Base-by-base conservation (phyloP, 2,113 vertebrate species). In the Mormoops blainvillei region DNA sequence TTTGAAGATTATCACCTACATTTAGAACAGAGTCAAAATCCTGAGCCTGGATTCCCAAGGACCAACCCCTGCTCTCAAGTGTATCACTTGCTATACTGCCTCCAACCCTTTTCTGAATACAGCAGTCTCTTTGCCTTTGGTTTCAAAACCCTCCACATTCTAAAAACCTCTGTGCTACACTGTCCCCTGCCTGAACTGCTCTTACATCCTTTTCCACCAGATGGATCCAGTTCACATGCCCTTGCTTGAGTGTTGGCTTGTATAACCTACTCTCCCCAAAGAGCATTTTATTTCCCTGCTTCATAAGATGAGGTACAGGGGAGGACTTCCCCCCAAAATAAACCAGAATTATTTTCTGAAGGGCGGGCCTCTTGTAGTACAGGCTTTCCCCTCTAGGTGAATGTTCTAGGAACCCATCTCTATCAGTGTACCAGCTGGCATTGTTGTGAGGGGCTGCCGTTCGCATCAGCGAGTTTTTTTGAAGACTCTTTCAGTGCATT, bases 21-120 rank as follows among this genome's bases (percentile, higher is more conserved):
- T 20, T 68, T n/a, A 86, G 10, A 87, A 68, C 2, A n/a, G 11
- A 82, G 5, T 36, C 24, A n/a, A 67, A 58, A 26, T 52, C 80
- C 38, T 54, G 22, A 78, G 48, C 20, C 31, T 31, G 22, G 7
- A 22, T 19, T 58, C 85, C 81, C 22, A 48, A 68, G 43, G 31
- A 50, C 45, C 9, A 26, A n/a, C 4, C 0, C 6, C 14, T 20
- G 45, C 26, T 65, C 28, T 76, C 54, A 52, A 24, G 3, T 3
- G 1, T 14, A 11, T 24, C 48, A 52, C 16, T 7, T 19, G 3
- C 38, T 38, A 1, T 3, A 1, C 15, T 8, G 26, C 16, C 26
- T 76, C 0, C 0, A 20, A 71, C 61, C 13, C 43, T 18, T 18
- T 13, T 16, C 54, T 56, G 4, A 76, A 45, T 3, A 18, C 26